Conservation (phyloP, 1,140 invertebrate species). For the Macrocentrus cingulum region DNA sequence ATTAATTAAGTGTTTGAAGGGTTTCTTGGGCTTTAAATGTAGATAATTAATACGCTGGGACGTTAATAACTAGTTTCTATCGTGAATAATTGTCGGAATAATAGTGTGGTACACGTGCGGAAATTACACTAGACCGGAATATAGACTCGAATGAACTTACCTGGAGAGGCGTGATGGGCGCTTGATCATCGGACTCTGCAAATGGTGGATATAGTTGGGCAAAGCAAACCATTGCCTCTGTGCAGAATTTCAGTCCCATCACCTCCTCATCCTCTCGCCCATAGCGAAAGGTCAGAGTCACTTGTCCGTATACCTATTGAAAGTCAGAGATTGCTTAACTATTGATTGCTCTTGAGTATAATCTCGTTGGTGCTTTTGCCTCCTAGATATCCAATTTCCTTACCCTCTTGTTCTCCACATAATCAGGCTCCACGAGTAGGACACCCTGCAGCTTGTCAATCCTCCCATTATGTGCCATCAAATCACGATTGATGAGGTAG, state of each 20-base stretch:
- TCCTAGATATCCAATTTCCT: conserved; percentile 25
- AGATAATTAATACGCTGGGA: not conserved
- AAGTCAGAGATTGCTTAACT: not conserved
- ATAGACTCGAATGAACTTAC: conserved; percentile 63
- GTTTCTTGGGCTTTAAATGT: no score
- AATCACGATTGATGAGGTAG: conserved; percentile 76
- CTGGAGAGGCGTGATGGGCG: conserved; percentile 73
- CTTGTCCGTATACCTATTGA: conserved; percentile 74
- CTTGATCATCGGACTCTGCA: conserved; percentile 60
- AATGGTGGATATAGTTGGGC: conserved; percentile 78
- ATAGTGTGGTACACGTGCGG: not conserved
- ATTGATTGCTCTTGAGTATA: not conserved
- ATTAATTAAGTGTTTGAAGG: no score
- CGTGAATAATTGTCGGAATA: conserved; percentile 1
- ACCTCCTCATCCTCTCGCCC: conserved; percentile 90
- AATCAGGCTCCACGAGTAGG: conserved; percentile 75
- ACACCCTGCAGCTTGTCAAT: conserved; percentile 80
- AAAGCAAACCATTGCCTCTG: conserved; percentile 84
- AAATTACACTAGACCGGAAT: no score
- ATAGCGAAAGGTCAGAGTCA: conserved; percentile 85
- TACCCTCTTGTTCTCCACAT: conserved; percentile 71
- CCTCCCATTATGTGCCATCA: conserved; percentile 70
- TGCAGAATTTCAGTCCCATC: conserved; percentile 90
- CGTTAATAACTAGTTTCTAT: conserved; percentile 3
- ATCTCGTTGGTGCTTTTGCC: no score